Evolutionary conservation across 2,888 invertebrate species (phyloP), one percentile per base, ranked within the genome.

Genomic region (Micoletzkya japonica): DNA sequence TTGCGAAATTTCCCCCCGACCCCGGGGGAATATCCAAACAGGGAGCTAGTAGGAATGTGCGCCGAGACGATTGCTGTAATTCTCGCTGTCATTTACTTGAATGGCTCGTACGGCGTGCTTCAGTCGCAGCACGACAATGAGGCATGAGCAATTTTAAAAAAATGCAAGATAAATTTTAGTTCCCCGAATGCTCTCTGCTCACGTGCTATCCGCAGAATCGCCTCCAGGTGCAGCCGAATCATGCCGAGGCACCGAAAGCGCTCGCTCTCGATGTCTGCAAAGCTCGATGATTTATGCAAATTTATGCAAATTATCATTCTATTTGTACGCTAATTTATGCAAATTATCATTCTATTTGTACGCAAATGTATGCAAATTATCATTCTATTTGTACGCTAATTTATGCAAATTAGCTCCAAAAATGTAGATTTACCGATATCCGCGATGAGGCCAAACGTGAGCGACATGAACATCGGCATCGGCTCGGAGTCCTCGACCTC

Each of bases 231-330:
- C 10, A 81, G 73, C 34, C 81, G 74, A 32, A 75, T 73, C 74
- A 81, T 71, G 2, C 81, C 81, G 1, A 75, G 72, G 74, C 76
- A 79, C 10, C 81, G 76, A 64, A 81, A 81, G 4, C 81, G 71
- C 63, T 81, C 81, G 44, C 77, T 77, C 24, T 74, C 80, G 39
- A 81, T 70, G 58, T 81, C 75, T 75, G 49, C 24, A 73, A 49
- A n/a, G n/a, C n/a, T n/a, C n/a, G n/a, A n/a, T n/a, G n/a, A n/a
- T n/a, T n/a, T n/a, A n/a, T n/a, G n/a, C 10, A 2, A 28, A 17
- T 10, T 7, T 34, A 28, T 17, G 3, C 17, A 2, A 17, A 7
- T 70, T 76, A n/a, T n/a, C n/a, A n/a, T n/a, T n/a, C n/a, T n/a
- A n/a, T n/a, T n/a, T n/a, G n/a, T n/a, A n/a, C n/a, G n/a, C 10